Evolutionary conservation across 2,113 vertebrate species (phyloP).

Genomic region (Varanus komodoensis): DNA sequence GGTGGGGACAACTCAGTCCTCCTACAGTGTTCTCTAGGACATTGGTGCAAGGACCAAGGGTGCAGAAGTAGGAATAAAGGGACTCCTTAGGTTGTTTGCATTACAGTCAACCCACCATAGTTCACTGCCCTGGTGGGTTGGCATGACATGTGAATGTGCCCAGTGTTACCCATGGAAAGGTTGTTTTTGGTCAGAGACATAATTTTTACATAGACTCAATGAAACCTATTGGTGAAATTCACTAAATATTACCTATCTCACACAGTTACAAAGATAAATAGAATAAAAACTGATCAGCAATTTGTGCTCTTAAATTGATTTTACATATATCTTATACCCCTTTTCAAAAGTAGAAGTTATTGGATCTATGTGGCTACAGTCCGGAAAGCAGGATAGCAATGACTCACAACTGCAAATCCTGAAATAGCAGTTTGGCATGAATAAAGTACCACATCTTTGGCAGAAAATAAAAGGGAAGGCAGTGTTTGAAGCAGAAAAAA

Average conservation of each 20-base stretch:
- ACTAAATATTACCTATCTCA: not conserved
- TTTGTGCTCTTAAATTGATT: not conserved
- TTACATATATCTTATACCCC: not conserved
- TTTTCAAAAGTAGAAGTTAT: constrained; percentile 1
- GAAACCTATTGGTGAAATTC: not conserved
- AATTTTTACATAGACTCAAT: not conserved
- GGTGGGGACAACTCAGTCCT: no score
- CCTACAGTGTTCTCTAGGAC: no score
- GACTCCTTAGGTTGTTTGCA: no score
- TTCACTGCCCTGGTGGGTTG: no score
- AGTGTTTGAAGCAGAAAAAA: not conserved
- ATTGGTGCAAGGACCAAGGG: no score
- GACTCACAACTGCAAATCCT: constrained; percentile 28
- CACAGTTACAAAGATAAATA: not conserved
- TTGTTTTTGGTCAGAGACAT: not conserved
- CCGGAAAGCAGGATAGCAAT: constrained; percentile 1
- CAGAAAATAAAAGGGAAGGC: not conserved
- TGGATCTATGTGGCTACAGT: constrained; percentile 22
- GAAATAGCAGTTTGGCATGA: constrained; percentile 12
- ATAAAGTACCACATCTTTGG: constrained; percentile 2
- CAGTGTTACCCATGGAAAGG: not conserved
- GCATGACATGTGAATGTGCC: not conserved
- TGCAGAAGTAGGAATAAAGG: no score
- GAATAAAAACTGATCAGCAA: not conserved
- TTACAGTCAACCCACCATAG: no score